Evolutionary conservation across 2,888 invertebrate genomes (phyloP).

Genomic region (Dolichomitus sp.): DNA sequence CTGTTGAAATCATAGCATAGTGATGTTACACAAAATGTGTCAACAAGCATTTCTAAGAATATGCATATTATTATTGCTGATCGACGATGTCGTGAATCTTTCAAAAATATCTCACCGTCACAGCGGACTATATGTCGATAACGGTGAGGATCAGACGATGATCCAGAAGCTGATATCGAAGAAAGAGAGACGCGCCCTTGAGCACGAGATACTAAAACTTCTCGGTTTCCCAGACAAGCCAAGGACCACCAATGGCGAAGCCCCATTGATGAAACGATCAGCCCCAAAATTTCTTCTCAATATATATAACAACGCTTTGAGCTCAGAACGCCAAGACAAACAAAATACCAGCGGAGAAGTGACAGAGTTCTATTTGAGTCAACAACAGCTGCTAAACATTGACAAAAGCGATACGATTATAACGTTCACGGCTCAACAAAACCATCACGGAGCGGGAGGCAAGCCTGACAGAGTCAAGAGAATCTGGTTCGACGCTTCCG

Average conservation of each 20-base stretch:
- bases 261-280: slow-evolving; percentile 87
- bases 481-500: slow-evolving; percentile 96
- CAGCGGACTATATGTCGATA: too few species aligned
- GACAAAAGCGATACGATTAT: slow-evolving; percentile 96
- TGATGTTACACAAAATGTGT: too few species aligned
- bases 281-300: slow-evolving; percentile 95
- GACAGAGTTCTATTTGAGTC: slow-evolving; percentile 90
- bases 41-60: too few species aligned
- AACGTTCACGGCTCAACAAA: slow-evolving; percentile 90
- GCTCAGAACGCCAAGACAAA: slow-evolving; percentile 86
- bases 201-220: slow-evolving; percentile 94
- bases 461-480: slow-evolving; percentile 93
- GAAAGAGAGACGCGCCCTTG: slow-evolving; percentile 92
- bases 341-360: slow-evolving; percentile 65
- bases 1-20: too few species aligned
- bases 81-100: too few species aligned
- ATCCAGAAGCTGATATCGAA: slow-evolving; percentile 91
- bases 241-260: slow-evolving; percentile 80
- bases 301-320: slow-evolving; percentile 91
- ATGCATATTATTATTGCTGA: too few species aligned
- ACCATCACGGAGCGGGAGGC: slow-evolving; percentile 90
- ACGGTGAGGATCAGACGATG: too few species aligned
- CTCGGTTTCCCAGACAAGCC: slow-evolving; percentile 94
- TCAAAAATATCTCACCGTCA: too few species aligned
- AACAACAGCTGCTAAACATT: slow-evolving; percentile 92